Conservation (phyloP, 30 jellyfish, hydroid and myxozoan genomes). For the Nemopilema nomurai region DNA sequence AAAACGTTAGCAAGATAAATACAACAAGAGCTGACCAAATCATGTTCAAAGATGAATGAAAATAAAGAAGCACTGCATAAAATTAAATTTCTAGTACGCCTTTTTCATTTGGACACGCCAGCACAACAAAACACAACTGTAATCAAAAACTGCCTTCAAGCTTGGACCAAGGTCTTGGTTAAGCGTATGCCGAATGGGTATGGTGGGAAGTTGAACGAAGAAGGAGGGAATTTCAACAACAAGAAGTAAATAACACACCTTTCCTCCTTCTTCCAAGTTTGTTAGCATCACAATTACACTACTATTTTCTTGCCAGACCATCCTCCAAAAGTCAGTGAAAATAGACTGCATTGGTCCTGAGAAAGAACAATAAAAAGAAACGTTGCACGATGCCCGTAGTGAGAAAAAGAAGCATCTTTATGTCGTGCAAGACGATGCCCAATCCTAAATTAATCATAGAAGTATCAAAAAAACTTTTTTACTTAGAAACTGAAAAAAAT, state of each 20-base stretch:
- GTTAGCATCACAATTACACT: slow-evolving; percentile 93
- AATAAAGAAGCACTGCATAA: too few species aligned
- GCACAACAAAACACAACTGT: too few species aligned
- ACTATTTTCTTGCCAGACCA: slow-evolving; percentile 94
- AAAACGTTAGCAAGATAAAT: too few species aligned
- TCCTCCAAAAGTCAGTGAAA: slow-evolving; percentile 86
- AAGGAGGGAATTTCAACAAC: too few species aligned
- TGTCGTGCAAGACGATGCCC: not conserved
- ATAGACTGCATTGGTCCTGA: slow-evolving; percentile 90
- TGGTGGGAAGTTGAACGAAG: too few species aligned
- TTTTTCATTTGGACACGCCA: too few species aligned
- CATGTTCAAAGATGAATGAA: too few species aligned
- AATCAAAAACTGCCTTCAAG: too few species aligned
- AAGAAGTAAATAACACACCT: slow-evolving; percentile 45
- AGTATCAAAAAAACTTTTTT: not conserved
- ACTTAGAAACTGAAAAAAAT: not conserved
- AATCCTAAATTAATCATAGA: not conserved
- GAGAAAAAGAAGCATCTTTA: not conserved
- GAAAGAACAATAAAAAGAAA: not conserved
- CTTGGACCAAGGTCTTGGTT: too few species aligned
- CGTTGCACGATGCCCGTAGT: not conserved
- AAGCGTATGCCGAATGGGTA: too few species aligned
- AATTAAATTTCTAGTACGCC: too few species aligned
- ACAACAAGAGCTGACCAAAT: too few species aligned
- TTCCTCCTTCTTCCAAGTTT: slow-evolving; percentile 81